Conservation (phyloP, 2,113 vertebrate species). For the Spermophilus dauricus region DNA sequence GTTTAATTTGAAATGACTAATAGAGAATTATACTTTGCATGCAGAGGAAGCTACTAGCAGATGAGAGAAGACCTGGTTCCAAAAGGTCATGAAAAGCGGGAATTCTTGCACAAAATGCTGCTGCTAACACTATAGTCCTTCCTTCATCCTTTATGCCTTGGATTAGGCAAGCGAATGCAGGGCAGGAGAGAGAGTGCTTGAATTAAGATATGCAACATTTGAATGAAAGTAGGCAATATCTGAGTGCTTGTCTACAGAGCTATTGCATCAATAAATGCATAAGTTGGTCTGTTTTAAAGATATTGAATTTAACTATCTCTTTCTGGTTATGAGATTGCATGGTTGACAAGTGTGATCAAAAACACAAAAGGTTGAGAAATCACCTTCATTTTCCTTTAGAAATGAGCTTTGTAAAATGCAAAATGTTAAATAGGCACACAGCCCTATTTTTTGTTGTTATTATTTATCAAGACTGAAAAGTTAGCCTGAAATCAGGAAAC, state of each 20-base stretch:
- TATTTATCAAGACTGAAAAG: slow-evolving; percentile 42
- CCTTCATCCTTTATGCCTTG: neutral
- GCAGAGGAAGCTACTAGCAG: neutral
- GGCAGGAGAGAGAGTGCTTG: neutral
- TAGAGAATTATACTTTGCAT: neutral
- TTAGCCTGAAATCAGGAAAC: neutral
- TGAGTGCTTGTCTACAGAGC: neutral
- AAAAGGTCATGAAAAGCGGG: neutral
- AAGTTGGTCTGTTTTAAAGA: neutral
- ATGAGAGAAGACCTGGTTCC: neutral
- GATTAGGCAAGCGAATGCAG: neutral
- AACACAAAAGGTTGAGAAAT: neutral
- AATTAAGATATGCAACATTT: neutral
- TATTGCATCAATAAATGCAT: slow-evolving; percentile 40
- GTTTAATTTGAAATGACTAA: neutral
- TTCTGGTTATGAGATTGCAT: neutral
- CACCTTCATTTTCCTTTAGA: slow-evolving; percentile 57
- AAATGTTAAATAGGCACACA: neutral
- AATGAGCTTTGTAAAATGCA: slow-evolving; percentile 51
- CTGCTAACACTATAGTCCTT: neutral
- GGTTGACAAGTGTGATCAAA: slow-evolving; percentile 59
- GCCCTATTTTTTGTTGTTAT: neutral
- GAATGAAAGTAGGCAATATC: neutral
- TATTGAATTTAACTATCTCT: neutral
- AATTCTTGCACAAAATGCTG: neutral